Percentiles rank a stretch among this genome's conserved stretches.
Evolutionary conservation across 2,888 invertebrate species (phyloP).

Genomic region (Tholera decimalis): DNA sequence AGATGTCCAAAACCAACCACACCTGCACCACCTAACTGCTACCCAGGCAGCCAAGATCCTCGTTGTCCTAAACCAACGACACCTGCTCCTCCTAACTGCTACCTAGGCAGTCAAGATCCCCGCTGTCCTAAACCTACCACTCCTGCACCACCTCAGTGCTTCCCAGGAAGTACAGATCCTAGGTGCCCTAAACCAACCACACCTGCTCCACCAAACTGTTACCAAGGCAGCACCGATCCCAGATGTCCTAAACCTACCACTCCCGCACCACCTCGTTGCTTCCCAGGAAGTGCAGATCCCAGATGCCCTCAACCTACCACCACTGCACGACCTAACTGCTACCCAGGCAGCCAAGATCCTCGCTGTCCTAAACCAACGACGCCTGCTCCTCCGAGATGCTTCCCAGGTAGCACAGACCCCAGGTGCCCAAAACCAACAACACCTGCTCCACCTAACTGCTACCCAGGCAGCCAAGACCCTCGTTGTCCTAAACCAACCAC

Average conservation of each 20-base stretch:
- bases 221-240: no score
- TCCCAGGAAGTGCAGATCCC: slow-evolving; percentile 67
- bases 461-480: background rate
- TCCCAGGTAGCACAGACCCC: slow-evolving; percentile 72
- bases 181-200: background rate
- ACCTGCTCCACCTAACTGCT: background rate
- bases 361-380: slow-evolving; percentile 59
- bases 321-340: background rate
- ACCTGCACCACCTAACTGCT: background rate
- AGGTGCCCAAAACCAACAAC: slow-evolving; percentile 68
- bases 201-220: no score
- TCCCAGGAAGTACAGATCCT: background rate
- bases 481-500: background rate
- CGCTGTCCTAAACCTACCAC: slow-evolving; percentile 68
- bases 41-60: background rate
- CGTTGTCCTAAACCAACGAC: slow-evolving; percentile 59
- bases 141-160: background rate
- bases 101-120: slow-evolving; percentile 71
- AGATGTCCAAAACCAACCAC: background rate
- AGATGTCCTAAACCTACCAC: no score
- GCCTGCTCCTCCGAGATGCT: slow-evolving; percentile 64
- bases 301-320: slow-evolving; percentile 19
- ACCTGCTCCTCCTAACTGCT: slow-evolving; percentile 64
- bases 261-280: slow-evolving; percentile 55
- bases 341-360: background rate